Percentiles rank a stretch among this genome's conserved stretches.
These are phyloP conservation scores for Diaphora mendica DNA, from an alignment of 2,888 invertebrate species.

Conservation along the genomic window DNA sequence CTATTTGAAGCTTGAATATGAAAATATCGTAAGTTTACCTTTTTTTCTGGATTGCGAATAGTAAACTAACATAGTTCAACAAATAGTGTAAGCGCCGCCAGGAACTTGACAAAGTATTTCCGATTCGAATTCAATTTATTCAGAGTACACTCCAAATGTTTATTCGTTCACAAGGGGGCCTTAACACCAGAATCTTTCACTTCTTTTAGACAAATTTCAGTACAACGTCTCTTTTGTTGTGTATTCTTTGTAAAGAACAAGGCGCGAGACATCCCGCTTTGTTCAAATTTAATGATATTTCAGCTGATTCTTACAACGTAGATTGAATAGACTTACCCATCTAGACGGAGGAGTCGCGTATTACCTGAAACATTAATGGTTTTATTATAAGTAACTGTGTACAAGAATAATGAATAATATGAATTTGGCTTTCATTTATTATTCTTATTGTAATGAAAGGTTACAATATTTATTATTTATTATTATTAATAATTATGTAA, in stretches of 20 bases:
- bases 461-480: too few species aligned
- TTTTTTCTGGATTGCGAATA: constrained; percentile 44
- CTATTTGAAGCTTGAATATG: neutral
- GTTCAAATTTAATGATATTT: constrained; percentile 14
- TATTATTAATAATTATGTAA: too few species aligned
- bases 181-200: constrained; percentile 52
- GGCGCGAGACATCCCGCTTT: constrained; percentile 15
- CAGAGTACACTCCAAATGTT: constrained; percentile 64
- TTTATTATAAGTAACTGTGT: neutral
- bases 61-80: constrained; percentile 36
- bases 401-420: neutral
- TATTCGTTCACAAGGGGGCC: constrained; percentile 56
- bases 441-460: neutral
- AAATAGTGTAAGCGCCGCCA: constrained; percentile 42
- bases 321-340: constrained; percentile 34
- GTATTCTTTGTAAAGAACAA: constrained; percentile 41
- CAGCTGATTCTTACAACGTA: constrained; percentile 21
- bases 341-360: neutral
- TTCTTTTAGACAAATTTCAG: constrained; percentile 42
- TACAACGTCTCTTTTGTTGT: constrained; percentile 39
- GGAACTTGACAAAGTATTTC: constrained; percentile 59
- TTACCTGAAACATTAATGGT: constrained; percentile 11
- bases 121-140: constrained; percentile 70
- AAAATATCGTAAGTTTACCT: neutral
- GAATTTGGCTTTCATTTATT: neutral